phyloP scores from a whole-genome alignment of 2,797 vertebrate genomes.

The Phataginus tetradactyla region DNA sequence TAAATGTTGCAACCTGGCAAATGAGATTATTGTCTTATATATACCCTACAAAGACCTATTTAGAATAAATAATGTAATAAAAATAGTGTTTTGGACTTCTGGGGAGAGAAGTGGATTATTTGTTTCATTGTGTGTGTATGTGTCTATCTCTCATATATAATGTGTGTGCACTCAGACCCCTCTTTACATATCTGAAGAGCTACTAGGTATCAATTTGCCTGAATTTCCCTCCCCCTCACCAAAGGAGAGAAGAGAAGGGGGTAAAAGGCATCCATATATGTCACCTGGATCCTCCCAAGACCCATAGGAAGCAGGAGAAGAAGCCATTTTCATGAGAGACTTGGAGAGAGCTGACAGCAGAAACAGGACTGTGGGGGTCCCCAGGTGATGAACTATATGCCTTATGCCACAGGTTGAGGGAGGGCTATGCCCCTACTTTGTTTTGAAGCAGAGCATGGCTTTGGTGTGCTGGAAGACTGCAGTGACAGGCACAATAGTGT shows the following conservation, averaged over 20 bases:
- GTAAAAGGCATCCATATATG: not conserved
- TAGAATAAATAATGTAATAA: not conserved
- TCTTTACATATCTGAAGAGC: not conserved
- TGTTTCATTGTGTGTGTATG: not conserved
- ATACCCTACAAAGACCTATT: not conserved
- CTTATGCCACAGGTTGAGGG: not conserved
- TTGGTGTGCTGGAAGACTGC: not conserved
- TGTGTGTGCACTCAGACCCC: not conserved
- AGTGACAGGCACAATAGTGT: not conserved
- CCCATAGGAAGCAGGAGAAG: not conserved
- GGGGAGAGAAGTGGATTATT: not conserved
- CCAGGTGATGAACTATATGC: not conserved
- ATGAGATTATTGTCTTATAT: not conserved
- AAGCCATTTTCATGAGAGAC: not conserved
- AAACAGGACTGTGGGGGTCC: no score
- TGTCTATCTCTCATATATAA: not conserved
- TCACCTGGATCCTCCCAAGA: not conserved
- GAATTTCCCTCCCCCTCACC: not conserved
- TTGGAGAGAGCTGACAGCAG: not conserved
- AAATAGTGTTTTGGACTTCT: not conserved
- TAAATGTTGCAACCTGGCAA: not conserved
- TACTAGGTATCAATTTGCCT: not conserved
- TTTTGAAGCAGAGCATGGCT: not conserved
- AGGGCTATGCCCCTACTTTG: not conserved
- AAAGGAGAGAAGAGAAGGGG: not conserved